Evolutionary conservation across 2,888 invertebrate species (phyloP).

Genomic region (Tetranychus truncatus): DNA sequence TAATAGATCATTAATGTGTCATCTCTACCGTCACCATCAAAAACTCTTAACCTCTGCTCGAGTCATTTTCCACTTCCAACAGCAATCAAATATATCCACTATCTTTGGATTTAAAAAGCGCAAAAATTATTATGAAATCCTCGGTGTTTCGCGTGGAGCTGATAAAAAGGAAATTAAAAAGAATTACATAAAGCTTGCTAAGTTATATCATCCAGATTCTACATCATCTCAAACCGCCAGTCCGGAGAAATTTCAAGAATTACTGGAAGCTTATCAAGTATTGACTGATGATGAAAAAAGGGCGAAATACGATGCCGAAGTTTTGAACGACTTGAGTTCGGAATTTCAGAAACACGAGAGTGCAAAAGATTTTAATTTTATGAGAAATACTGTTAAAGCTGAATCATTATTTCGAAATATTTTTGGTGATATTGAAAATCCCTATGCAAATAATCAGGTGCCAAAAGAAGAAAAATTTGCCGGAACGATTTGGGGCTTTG

Average conservation of each 20-base stretch:
- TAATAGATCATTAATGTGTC: no score
- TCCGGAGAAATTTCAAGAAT: neutral
- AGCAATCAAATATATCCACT: neutral
- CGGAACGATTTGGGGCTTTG: neutral
- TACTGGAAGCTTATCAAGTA: slow-evolving; percentile 1
- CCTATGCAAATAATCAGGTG: neutral
- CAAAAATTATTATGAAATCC: slow-evolving; percentile 8
- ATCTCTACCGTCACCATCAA: neutral
- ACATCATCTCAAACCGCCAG: neutral
- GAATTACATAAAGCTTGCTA: neutral
- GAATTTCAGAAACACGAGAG: neutral
- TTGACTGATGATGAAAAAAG: neutral
- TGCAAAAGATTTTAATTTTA: neutral
- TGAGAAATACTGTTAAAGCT: neutral
- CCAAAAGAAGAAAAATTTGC: neutral
- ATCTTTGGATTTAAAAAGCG: neutral
- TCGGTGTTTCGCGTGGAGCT: neutral
- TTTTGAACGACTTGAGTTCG: neutral
- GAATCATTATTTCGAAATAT: neutral
- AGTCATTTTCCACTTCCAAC: neutral
- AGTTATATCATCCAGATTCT: neutral
- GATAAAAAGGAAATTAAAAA: neutral
- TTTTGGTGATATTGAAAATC: neutral
- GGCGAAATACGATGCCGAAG: neutral
- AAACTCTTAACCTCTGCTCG: neutral